Evolutionary conservation across 2,113 vertebrate genomes (phyloP), one percentile per base, ranked within the genome.

Genomic region (Malurus elegans): DNA sequence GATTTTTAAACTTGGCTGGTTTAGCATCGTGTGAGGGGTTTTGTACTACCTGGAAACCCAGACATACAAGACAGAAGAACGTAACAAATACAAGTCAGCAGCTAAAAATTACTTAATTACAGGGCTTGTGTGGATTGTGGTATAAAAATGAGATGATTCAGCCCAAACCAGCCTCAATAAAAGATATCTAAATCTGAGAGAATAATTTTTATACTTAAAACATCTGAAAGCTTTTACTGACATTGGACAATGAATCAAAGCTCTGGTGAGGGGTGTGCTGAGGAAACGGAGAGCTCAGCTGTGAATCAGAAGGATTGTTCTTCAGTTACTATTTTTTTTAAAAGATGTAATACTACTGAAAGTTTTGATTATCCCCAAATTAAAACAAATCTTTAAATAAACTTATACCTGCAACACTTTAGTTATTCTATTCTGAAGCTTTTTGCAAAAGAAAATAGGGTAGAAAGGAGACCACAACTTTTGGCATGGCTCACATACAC

Each of bases 211-310:
- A 19, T 86, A 66, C 85, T 91, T 96, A 81, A 95, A 95, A 88
- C 36, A 92, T 88, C 60, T 90, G 79, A 96, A 97, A 96, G 48
- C 51, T 90, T 93, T 95, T 90, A 88, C 53, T 86, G 42, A 57
- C 50, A 56, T 24, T 71, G 74, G 54, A 93, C 82, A 88, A 91
- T 81, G 79, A 95, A 84, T 88, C 80, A 82, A 93, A 92, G n/a
- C 31, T 64, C n/a, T 93, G 69, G 34, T 95, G 70, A 93, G 82
- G 26, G 66, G n/a, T 50, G 45, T 47, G 32, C 36, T 84, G 57
- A 78, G 54, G 67, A 80, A 67, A 90, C 29, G 32, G 72, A 95
- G n/a, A 40, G 6, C 17, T 85, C n/a, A 7, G 25, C 32, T 73
- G 31, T 57, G 81, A 90, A 87, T 92, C 57, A 93, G 58, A 44